phyloP scores from a whole-genome alignment of 2,797 vertebrate species.

The Ceyx erithaca region DNA sequence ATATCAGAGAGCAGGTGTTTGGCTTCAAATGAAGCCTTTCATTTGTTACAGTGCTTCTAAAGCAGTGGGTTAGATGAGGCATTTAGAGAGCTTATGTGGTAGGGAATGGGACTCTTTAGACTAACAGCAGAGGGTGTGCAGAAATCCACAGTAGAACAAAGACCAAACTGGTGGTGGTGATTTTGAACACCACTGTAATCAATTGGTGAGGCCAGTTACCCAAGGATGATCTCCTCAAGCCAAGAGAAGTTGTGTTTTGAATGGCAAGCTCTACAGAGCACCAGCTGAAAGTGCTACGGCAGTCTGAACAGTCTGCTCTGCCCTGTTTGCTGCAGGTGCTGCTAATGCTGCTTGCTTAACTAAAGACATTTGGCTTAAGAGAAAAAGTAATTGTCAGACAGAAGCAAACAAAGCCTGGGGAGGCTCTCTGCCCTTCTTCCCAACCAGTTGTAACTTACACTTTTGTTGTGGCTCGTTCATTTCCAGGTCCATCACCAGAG shows the following conservation, averaged over 20 bases:
- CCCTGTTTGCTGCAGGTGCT: background rate
- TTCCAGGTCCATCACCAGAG: slow-evolving; percentile 94
- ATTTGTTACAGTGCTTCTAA: background rate
- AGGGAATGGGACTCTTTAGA: accelerated
- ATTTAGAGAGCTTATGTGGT: background rate
- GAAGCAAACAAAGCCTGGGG: background rate
- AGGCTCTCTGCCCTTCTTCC: background rate
- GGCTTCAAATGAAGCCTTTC: background rate
- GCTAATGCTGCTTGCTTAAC: background rate
- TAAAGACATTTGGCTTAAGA: background rate
- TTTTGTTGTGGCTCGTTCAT: slow-evolving; percentile 11
- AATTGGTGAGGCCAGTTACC: background rate
- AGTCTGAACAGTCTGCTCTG: background rate
- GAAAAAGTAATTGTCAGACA: background rate
- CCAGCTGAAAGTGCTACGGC: background rate
- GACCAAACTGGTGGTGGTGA: background rate
- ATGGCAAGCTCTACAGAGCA: background rate
- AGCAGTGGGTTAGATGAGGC: background rate
- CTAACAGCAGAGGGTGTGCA: background rate
- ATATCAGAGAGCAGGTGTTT: background rate
- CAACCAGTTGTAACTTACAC: background rate
- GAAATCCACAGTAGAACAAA: background rate
- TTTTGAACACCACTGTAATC: background rate
- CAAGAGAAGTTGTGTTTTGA: background rate
- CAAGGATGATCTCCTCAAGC: background rate